Evolutionary conservation across 2,888 invertebrate genomes (phyloP), one percentile per base, ranked within the genome.

Genomic region (Cryptosula pallasiana): DNA sequence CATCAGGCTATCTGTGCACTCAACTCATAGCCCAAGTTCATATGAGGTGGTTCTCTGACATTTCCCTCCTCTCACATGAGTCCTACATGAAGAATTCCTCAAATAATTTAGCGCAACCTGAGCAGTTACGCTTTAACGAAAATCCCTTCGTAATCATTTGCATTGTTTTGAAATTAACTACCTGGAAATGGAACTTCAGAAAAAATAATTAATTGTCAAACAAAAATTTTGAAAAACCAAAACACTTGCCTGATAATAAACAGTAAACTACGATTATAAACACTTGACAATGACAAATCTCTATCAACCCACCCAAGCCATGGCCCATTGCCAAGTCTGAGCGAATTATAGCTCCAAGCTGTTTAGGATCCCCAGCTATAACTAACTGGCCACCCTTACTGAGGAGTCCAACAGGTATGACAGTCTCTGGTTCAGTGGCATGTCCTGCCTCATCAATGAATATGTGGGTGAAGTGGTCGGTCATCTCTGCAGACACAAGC

Each of bases 391-490:
- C 79, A 29, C 36, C 77, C 13, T 74, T 72, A 71, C 75, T 29
- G 5, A 70, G 45, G 36, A 70, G 45, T 16, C 80, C 80, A 35
- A 82, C 35, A 27, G 81, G 75, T 27, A 80, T 78, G 55, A 81
- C 55, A 16, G 77, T 74, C 74, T 82, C 82, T 0, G 81, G 79
- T 71, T 82, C 82, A 1, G 77, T 74, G 34, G 81, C 80, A 71
- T 81, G 79, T 29, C 81, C 81, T 3, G 79, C 78, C 72, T 82
- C 82, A 73, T 82, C 82, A 69, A 82, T 76, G 72, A 82, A 80
- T 9, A 82, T 74, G 73, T 82, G 81, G 3, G 76, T 79, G 75
- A 82, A 82, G 74, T 79, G 79, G 35, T 76, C 79, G 0, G 75
- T 63, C 63, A 63, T 9, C 63, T 32, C 63, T 13, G 63, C 63